Base-by-base conservation (phyloP, 2,113 vertebrate species). In the Mobula birostris region DNA sequence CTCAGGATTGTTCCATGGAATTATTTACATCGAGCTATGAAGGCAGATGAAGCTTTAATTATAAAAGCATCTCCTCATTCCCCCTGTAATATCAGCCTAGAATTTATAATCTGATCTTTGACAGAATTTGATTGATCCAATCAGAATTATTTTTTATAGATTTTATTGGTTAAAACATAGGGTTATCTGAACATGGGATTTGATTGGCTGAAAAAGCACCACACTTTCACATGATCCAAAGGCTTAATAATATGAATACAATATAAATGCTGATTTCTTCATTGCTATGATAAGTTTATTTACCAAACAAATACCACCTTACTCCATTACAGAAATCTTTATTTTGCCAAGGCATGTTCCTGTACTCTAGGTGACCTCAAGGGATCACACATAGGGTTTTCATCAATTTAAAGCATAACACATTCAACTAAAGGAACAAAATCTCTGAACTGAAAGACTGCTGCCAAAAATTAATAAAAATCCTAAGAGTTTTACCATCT, bases 381-480 rank as follows among this genome's bases (percentile, higher is more conserved):
- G 90, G 66, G 36, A 92, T 92, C 68, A 72, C 68, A 24, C 68
- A 92, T 21, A 40, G 68, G 66, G 66, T 40, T 92, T 92, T 72
- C 66, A 92, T 92, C 68, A 70, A 48, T 72, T 92, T 92, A 92
- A 92, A 72, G 19, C 36, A 92, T 24, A 92, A 24, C 36, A 92
- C 36, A 72, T 92, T 70, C 66, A 92, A 68, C 90, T 92, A 68
- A 92, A 74, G 90, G 90, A 92, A 92, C 66, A 92, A 92, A 72
- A 72, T 70, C 36, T 92, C 90, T 72, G 36, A 92, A 70, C 68
- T 48, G n/a, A 92, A 72, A 74, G 15, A 36, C 17, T 40, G 66
- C 32, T 48, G 66, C 90, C 90, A 92, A 72, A 36, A 72, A 48
- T 92, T 72, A 92, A 72, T 63, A 91, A 70, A 32, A 92, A 92